phyloP scores from a whole-genome alignment of 2,888 invertebrate genomes.

The Pachymerium ferrugineum region DNA sequence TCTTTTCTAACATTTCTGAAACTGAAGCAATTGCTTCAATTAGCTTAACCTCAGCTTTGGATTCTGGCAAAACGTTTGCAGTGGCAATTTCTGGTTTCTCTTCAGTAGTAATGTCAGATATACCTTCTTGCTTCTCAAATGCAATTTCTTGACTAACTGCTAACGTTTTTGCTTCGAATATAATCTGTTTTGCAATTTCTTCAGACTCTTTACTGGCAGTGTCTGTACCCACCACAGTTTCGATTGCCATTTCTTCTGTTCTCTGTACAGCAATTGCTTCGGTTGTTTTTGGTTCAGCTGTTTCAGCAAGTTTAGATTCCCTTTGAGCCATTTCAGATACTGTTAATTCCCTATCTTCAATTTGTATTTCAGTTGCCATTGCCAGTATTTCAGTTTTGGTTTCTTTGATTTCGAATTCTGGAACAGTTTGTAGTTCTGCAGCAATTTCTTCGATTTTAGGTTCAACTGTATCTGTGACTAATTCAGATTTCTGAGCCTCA shows the following conservation, averaged over 20 bases:
- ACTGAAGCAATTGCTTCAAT: no score
- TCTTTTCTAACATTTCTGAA: no score
- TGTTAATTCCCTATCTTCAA: not conserved
- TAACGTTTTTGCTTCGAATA: not conserved
- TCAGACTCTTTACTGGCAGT: not conserved
- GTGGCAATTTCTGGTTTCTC: no score
- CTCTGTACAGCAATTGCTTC: not conserved
- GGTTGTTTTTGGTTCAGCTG: not conserved
- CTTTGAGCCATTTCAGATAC: not conserved
- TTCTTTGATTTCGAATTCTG: not conserved
- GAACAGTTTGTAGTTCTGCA: not conserved
- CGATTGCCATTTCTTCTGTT: not conserved
- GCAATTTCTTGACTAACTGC: not conserved
- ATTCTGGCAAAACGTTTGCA: no score
- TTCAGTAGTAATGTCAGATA: not conserved
- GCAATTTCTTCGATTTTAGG: not conserved
- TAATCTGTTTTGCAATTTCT: not conserved
- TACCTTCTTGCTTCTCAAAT: not conserved
- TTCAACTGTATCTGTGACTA: no score
- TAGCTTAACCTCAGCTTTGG: no score
- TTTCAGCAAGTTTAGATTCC: conserved; percentile 16
- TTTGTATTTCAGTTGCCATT: not conserved
- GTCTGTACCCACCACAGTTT: not conserved
- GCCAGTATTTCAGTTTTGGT: not conserved
- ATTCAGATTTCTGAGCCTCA: no score